Evolutionary conservation across 2,888 invertebrate species (phyloP), one percentile per base, ranked within the genome.

Genomic region (Synanthedon andrenaeformis): DNA sequence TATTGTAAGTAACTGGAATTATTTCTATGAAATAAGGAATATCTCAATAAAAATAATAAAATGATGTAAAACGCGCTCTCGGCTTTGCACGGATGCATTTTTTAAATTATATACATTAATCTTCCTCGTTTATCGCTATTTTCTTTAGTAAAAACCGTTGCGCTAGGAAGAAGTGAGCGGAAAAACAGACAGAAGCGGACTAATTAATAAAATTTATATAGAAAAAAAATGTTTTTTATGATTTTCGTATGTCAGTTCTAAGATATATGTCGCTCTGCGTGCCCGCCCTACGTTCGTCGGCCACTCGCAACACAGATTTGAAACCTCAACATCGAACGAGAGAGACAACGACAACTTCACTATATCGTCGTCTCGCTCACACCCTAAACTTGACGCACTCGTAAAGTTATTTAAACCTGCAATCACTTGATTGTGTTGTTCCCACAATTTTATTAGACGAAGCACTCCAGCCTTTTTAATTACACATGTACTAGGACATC

Each of bases 341-440:
- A 55, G 71, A 66, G 76, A 76, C 61, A 53, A 52, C 42, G 19
- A 45, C 58, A 60, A 41, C 13, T 57, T 14, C 59, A 58, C 53
- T 58, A 41, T 54, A 53, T 50, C 41, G 55, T 54, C 54, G 56
- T 76, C 77, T 54, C 68, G 51, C 57, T 79, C 69, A 54, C 65
- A 57, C 66, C 65, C 66, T 23, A 65, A 76, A 76, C 70, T 68
- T 66, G 58, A 57, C 57, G 60, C 54, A 58, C 57, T 63, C 62
- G 64, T 70, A 69, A 75, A 74, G 79, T 79, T 81, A 82, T 79
- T 35, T 77, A 79, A 74, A 74, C 69, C 70, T 73, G 81, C 82
- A 85, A 84, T 85, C 82, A 82, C 77, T 80, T 82, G 80, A 84
- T 83, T 79, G 75, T 73, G 72, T 73, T 79, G 67, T 70, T 80